Evolutionary conservation across 2,113 vertebrate genomes (phyloP).

Genomic region (Mus pahari): DNA sequence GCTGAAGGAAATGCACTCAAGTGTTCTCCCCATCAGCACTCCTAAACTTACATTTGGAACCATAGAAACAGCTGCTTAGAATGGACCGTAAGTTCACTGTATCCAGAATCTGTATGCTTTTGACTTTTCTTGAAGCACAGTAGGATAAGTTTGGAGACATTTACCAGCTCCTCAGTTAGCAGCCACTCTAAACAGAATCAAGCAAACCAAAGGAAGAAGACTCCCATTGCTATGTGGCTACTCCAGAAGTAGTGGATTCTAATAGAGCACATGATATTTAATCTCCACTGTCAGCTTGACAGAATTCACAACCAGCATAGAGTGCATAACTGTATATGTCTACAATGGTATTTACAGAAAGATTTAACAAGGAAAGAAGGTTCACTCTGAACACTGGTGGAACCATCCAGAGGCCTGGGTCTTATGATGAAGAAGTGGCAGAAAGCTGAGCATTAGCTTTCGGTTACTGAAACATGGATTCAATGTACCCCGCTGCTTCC

Average conservation of each 20-base stretch:
- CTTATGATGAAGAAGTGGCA: background rate
- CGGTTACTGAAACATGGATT: background rate
- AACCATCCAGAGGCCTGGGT: no score
- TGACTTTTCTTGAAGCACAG: background rate
- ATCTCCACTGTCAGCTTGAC: background rate
- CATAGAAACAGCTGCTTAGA: background rate
- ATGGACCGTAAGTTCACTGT: background rate
- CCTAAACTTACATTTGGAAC: constrained; percentile 38
- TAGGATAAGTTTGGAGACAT: background rate
- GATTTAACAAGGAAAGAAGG: background rate
- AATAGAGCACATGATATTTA: background rate
- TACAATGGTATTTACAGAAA: background rate
- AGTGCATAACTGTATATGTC: background rate
- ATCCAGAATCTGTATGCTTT: background rate
- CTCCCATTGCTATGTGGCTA: background rate
- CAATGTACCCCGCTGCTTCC: background rate
- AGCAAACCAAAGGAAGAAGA: background rate
- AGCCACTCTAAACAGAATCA: constrained; percentile 24
- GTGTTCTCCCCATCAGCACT: background rate
- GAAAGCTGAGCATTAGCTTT: background rate
- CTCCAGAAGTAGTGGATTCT: background rate
- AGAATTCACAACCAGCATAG: background rate
- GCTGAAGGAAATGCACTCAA: background rate
- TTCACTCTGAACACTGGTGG: background rate
- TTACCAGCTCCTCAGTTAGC: background rate